These are phyloP conservation scores for Chaenocephalus aceratus DNA, from an alignment of 2,113 vertebrate genomes.

Conservation along the genomic window DNA sequence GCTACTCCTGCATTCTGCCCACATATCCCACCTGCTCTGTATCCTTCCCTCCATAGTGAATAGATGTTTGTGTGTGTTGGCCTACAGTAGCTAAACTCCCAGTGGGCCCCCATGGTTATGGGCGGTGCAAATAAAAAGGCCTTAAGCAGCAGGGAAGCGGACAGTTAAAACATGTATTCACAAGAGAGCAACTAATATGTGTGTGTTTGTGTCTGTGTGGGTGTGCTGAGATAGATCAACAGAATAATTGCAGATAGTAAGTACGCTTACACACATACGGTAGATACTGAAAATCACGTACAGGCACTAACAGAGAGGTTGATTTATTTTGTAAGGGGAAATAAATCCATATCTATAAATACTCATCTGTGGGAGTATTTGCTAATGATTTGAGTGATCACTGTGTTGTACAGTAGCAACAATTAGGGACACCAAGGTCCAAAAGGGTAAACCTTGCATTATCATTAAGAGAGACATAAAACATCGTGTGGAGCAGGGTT, in stretches of 20 bases:
- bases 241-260: conserved; percentile 30
- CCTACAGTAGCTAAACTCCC: conserved; percentile 49
- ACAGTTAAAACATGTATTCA: conserved; percentile 63
- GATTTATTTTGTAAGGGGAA: conserved; percentile 36
- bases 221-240: conserved; percentile 9
- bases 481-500: too few species aligned
- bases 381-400: too few species aligned
- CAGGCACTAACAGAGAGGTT: conserved; percentile 13
- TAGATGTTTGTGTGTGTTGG: conserved; percentile 51
- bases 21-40: conserved; percentile 31
- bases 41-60: conserved; percentile 49
- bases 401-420: too few species aligned
- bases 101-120: conserved; percentile 1
- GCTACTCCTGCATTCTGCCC: background rate
- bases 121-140: background rate
- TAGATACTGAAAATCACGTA: background rate
- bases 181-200: conserved; percentile 3
- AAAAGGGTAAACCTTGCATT: too few species aligned
- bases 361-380: too few species aligned
- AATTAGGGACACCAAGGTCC: too few species aligned
- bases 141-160: conserved; percentile 16
- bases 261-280: background rate
- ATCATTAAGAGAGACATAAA: too few species aligned
- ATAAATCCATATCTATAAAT: conserved; percentile 38
- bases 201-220: background rate